Evolutionary conservation across 2,888 invertebrate species (phyloP), one percentile per base, ranked within the genome.

Genomic region (Temnothorax ravouxi): DNA sequence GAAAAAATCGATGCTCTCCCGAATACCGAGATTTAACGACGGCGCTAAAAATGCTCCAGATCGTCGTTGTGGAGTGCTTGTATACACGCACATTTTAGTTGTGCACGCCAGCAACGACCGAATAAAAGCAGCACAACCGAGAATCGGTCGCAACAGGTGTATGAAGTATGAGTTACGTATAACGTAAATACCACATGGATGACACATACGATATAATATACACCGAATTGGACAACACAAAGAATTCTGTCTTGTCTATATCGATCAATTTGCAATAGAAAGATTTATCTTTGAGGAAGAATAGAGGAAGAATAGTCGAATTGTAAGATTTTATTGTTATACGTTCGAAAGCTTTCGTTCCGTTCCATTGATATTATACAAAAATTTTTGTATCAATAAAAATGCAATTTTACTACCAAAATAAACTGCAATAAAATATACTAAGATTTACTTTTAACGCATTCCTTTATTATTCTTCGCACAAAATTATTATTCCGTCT

Each of bases 111-210:
- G 15, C 29, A 47, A 75, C 74, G 74, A 44, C n/a, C 47, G 47
- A 75, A 61, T 62, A 47, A 54, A 75, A 56, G 54, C 25, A 72
- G 25, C 41, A n/a, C 18, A 11, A 64, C 38, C 52, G 66, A 52
- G 67, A 54, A 38, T 52, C 13, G 52, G 9, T 77, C 69, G 77
- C 64, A 44, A 44, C 77, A 69, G 71, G 71, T 79, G 69, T 54
- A 69, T 15, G 44, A 79, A 34, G 3, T 29, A 29, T 29, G 29
- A 29, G 41, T 79, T 79, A 79, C 15, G 15, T 44, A 54, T 56
- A 54, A 77, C 44, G n/a, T 44, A 18, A 47, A 66, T 66, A 69
- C n/a, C 8, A 25, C 21, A 1, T 25, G 13, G 54, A 69, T 34
- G 62, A 67, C 11, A 61, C 76, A 34, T 44, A 29, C 44, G 5